Evolutionary conservation across 2,888 invertebrate genomes (phyloP), one percentile per base, ranked within the genome.

Genomic region (Adelognathus sp.): DNA sequence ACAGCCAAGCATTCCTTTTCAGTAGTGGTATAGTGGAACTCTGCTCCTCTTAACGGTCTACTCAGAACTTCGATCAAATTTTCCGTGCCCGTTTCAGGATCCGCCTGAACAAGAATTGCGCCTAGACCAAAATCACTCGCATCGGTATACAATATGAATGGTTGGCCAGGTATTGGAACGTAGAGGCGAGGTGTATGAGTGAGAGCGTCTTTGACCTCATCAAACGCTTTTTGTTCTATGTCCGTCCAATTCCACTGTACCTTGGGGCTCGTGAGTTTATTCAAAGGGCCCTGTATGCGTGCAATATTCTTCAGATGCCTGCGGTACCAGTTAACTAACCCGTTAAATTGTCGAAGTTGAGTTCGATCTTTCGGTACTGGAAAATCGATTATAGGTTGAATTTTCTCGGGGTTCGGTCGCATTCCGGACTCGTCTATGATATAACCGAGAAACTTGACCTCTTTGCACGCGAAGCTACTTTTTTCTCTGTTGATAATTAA

Each of bases 61-160:
- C 79, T 79, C 0, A 76, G 21, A 6, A 80, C 73, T 21, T 74
- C 73, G 4, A 81, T 61, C 1, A 82, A 16, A 41, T 64, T 33
- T 70, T 81, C 79, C 18, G 64, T 66, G 0, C 73, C 52, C 4
- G 36, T 72, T 1, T 76, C 66, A 0, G 67, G 58, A 16, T 79
- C 75, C 21, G 36, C n/a, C 16, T 82, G 81, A 2, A 73, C 73
- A 3, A 81, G 63, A 0, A 83, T 75, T 0, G 81, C 82, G 4
- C 81, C 79, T 9, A 83, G 46, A 1, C 80, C 80, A 9, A 70
- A 76, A 6, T 83, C 81, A 41, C 75, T 77, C 14, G 80, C 82
- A 9, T 79, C 76, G 0, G 79, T 82, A 14, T 82, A 80, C 1
- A 76, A 36, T 9, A 71, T 24, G 16, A 76, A 78, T 0, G 76